These are phyloP conservation scores for Peromyscus eremicus DNA, from an alignment of 2,797 vertebrate species.

Conservation along the genomic window DNA sequence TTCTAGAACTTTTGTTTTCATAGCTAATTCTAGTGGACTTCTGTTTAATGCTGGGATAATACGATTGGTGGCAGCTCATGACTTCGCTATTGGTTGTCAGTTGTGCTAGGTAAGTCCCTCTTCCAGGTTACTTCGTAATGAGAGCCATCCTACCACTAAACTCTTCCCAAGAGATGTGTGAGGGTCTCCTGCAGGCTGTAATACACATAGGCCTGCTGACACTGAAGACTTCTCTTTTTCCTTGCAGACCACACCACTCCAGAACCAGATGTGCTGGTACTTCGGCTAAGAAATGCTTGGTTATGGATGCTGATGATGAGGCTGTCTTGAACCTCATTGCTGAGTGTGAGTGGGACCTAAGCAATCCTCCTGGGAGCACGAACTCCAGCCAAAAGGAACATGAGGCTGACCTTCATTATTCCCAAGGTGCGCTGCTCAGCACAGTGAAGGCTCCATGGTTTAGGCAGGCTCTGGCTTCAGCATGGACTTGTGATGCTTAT, in stretches of 20 bases:
- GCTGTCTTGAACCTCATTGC: slow-evolving; percentile 88
- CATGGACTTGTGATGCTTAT: too few species aligned
- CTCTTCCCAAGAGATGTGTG: not conserved
- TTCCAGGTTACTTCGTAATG: not conserved
- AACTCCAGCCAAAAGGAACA: slow-evolving; percentile 79
- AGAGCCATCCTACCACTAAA: not conserved
- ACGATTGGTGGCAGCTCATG: not conserved
- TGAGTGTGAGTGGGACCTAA: slow-evolving; percentile 81
- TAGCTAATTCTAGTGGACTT: not conserved
- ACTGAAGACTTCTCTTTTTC: slow-evolving; percentile 15
- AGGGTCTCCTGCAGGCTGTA: not conserved
- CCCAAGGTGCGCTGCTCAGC: slow-evolving; percentile 81
- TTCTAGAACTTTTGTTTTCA: not conserved
- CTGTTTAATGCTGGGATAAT: not conserved
- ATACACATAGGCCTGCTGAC: not conserved
- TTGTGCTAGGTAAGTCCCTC: not conserved
- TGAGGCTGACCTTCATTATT: slow-evolving; percentile 67
- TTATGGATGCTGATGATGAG: slow-evolving; percentile 88
- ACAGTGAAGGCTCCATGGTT: accelerated
- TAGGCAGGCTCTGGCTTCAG: not conserved
- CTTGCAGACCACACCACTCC: slow-evolving; percentile 84
- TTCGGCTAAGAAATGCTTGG: slow-evolving; percentile 85
- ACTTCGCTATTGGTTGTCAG: not conserved
- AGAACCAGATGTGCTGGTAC: slow-evolving; percentile 86
- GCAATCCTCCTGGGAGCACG: slow-evolving; percentile 76